These are phyloP conservation scores for Marmota monax DNA, from an alignment of 2,113 vertebrate species.

Conservation along the genomic window DNA sequence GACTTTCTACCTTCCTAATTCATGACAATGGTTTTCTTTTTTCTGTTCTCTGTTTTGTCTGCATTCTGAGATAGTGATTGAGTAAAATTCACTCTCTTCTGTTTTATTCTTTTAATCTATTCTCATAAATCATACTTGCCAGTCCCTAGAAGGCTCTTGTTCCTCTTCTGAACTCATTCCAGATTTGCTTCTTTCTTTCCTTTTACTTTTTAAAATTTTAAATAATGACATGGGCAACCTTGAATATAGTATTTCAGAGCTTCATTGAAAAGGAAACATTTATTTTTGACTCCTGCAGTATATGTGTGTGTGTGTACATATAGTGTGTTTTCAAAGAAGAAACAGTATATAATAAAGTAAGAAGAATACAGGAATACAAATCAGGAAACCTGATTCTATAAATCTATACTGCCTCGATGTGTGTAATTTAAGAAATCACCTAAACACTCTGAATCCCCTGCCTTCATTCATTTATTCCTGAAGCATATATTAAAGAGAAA, in stretches of 20 bases:
- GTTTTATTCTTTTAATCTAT: background rate
- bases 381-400: background rate
- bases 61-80: background rate
- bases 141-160: background rate
- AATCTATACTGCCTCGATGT: background rate
- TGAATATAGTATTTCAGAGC: background rate
- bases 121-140: constrained; percentile 42
- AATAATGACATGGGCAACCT: background rate
- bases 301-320: background rate
- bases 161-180: constrained; percentile 40
- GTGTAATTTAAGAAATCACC: background rate
- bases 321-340: background rate
- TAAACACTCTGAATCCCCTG: background rate
- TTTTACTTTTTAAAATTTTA: background rate
- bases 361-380: background rate
- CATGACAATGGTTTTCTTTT: background rate
- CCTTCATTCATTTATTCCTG: background rate
- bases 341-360: background rate
- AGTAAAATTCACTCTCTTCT: background rate
- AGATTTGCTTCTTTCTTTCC: background rate
- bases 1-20: background rate
- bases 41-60: background rate
- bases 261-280: background rate
- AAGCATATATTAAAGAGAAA: background rate
- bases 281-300: background rate